These are phyloP conservation scores for Drosophila fungiperda DNA, from an alignment of 2,888 invertebrate species.

Conservation along the genomic window DNA sequence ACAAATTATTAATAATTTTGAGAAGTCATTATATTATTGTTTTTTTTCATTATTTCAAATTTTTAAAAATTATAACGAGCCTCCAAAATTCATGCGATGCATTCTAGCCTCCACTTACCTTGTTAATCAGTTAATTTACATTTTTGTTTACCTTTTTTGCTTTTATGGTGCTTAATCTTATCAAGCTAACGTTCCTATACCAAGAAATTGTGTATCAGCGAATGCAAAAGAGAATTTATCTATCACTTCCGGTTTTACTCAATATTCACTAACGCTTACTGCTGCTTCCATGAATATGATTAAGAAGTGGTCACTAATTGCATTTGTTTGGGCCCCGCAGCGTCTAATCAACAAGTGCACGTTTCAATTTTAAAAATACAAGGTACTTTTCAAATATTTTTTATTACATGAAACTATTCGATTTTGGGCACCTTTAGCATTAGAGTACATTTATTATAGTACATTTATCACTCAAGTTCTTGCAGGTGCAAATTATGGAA, in stretches of 20 bases:
- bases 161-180: background rate
- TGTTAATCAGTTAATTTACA: constrained; percentile 5
- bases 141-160: background rate
- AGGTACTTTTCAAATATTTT: constrained; percentile 15
- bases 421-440: background rate
- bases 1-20: background rate
- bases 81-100: too few relatives aligned
- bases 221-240: background rate
- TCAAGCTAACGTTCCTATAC: constrained; percentile 19
- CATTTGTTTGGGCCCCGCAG: constrained; percentile 29
- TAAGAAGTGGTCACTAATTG: constrained; percentile 27
- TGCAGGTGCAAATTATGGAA: constrained; percentile 52
- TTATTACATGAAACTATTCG: background rate
- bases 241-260: background rate
- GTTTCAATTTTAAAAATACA: constrained; percentile 17
- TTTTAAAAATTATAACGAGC: background rate
- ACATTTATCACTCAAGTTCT: constrained; percentile 51
- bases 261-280: background rate
- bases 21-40: background rate
- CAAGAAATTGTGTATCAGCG: constrained; percentile 35
- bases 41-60: too few relatives aligned
- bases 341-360: constrained; percentile 37
- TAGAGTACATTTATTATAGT: constrained; percentile 23
- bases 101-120: constrained; percentile 10
- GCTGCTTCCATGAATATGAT: background rate